phyloP scores from a whole-genome alignment of 2,113 vertebrate genomes.

The Odontesthes bonariensis region DNA sequence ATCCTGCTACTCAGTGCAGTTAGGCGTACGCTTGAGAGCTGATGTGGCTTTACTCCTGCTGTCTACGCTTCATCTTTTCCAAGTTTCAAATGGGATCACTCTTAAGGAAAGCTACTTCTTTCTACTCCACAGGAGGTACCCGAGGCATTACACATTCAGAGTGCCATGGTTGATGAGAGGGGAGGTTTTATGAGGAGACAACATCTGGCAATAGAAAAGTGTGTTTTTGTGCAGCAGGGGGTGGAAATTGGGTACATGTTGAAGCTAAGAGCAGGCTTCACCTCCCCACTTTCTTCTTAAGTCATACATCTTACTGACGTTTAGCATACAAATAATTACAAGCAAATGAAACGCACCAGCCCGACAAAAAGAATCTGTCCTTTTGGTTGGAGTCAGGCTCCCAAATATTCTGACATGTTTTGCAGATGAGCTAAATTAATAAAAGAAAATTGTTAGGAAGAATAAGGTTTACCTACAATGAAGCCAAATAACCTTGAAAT shows the following conservation, averaged over 20 bases:
- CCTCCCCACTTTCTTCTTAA: background rate
- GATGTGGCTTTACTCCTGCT: constrained; percentile 42
- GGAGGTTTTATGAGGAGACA: constrained; percentile 46
- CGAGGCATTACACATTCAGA: constrained; percentile 46
- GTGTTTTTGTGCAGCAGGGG: constrained; percentile 9
- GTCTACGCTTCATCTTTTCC: constrained; percentile 42
- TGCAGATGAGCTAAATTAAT: no score
- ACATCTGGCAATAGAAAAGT: constrained; percentile 24
- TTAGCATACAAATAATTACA: background rate
- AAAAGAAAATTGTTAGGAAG: no score
- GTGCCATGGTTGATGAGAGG: constrained; percentile 44
- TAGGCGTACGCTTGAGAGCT: constrained; percentile 50
- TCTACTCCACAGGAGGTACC: constrained; percentile 53
- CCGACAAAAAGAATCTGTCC: background rate
- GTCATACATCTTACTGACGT: background rate
- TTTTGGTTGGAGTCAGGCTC: background rate
- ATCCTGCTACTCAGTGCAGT: constrained; percentile 50
- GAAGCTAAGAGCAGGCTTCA: constrained; percentile 20
- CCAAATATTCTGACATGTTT: background rate
- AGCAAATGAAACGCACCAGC: background rate
- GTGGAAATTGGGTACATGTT: constrained; percentile 13
- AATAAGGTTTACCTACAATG: background rate
- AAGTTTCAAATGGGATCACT: constrained; percentile 57
- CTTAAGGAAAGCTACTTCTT: constrained; percentile 35
- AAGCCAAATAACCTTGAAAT: constrained; percentile 26